Conservation (phyloP, 2,797 vertebrate genomes). For the Microctenopoma steveboyesi region DNA sequence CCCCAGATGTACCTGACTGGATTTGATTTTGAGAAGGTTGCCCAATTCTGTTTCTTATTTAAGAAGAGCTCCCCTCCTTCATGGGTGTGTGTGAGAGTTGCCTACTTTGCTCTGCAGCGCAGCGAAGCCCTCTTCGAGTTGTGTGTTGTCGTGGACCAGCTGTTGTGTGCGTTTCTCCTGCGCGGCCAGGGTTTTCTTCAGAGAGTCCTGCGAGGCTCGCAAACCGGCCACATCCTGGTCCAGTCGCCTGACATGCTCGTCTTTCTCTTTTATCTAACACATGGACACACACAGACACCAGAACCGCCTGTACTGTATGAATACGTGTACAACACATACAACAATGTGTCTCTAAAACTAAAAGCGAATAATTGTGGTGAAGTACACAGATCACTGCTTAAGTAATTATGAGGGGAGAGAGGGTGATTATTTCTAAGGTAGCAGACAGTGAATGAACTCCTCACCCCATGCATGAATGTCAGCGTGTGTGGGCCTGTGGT, state of each 20-base stretch:
- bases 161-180: slow-evolving; percentile 69
- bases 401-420: slow-evolving; percentile 37
- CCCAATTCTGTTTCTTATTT: slow-evolving; percentile 76
- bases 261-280: slow-evolving; percentile 58
- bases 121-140: slow-evolving; percentile 65
- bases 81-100: slow-evolving; percentile 26
- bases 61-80: slow-evolving; percentile 58
- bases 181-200: slow-evolving; percentile 70
- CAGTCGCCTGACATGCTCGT: slow-evolving; percentile 57
- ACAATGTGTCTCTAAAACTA: not conserved
- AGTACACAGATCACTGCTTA: slow-evolving; percentile 24
- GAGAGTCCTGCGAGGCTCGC: slow-evolving; percentile 65
- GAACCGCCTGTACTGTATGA: not conserved
- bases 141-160: slow-evolving; percentile 63
- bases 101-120: slow-evolving; percentile 73
- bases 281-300: slow-evolving; percentile 22
- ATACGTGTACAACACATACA: slow-evolving; percentile 5
- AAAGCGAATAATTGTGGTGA: slow-evolving; percentile 26
- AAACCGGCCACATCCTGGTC: slow-evolving; percentile 61
- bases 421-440: slow-evolving; percentile 49
- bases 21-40: slow-evolving; percentile 80
- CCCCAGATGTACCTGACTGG: slow-evolving; percentile 76
- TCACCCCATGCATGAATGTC: slow-evolving; percentile 60
- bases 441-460: slow-evolving; percentile 72
- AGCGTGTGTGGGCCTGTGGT: slow-evolving; percentile 59